A percentile compares a stretch with the other conserved stretches of the same genome.
These are phyloP conservation scores for Marronus borbonicus DNA, from an alignment of 2,888 invertebrate genomes.

Conservation along the genomic window DNA sequence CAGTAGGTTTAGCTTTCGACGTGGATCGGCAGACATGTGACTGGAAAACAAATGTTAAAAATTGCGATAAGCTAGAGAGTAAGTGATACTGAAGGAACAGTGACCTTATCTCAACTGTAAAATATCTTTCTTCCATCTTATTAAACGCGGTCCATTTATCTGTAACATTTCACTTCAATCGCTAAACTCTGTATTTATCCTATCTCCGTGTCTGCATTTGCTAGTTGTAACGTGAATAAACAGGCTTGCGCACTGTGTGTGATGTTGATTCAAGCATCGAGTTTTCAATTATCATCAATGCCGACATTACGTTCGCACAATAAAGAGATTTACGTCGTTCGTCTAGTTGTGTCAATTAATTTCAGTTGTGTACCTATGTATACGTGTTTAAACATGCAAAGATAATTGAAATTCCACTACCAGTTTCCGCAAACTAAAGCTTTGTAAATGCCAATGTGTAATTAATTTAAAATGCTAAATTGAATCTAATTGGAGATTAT, in stretches of 20 bases:
- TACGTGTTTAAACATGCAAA: not conserved
- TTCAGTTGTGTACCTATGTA: not conserved
- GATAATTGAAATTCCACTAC: not conserved
- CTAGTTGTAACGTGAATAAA: not conserved
- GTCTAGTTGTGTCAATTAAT: not conserved
- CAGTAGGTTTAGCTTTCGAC: conserved; percentile 93
- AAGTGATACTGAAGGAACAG: conserved; percentile 73
- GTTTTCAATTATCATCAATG: not conserved
- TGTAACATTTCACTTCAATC: not conserved
- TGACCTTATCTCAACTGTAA: conserved; percentile 50
- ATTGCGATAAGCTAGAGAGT: conserved; percentile 95
- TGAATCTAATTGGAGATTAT: no score
- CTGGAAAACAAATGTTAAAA: conserved; percentile 97
- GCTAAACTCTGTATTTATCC: no score
- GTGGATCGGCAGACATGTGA: conserved; percentile 95
- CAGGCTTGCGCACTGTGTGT: not conserved
- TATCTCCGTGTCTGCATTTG: not conserved
- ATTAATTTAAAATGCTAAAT: no score
- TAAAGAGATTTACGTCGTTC: not conserved
- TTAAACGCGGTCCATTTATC: not conserved
- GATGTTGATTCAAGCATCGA: no score
- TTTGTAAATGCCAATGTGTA: no score
- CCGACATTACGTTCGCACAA: not conserved
- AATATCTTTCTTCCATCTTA: not conserved
- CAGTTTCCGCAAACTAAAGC: not conserved